Conservation (phyloP, 2,888 invertebrate genomes). For the Heteromyza rotundicornis region DNA sequence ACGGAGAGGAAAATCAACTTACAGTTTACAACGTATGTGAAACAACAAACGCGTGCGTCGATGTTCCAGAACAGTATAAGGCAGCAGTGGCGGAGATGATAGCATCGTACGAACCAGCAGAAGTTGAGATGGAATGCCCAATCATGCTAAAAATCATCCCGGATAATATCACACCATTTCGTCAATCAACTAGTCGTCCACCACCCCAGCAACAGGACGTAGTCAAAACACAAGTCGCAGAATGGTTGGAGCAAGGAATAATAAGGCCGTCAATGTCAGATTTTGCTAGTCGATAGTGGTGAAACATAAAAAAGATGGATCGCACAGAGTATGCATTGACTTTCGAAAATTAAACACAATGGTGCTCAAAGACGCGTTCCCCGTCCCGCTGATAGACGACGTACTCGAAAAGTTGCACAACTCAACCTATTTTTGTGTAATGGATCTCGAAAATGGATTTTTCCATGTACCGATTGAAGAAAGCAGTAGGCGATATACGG, state of each 20-base stretch:
- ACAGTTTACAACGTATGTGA: too few species aligned
- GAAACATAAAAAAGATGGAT: too few species aligned
- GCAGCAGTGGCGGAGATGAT: not conserved
- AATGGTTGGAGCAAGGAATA: not conserved
- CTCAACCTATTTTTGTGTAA: not conserved
- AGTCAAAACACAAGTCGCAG: not conserved
- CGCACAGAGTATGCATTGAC: not conserved
- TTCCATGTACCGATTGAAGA: too few species aligned
- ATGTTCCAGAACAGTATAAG: not conserved
- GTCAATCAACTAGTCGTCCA: not conserved
- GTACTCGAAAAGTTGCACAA: slow-evolving; percentile 5
- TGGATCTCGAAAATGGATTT: slow-evolving; percentile 2
- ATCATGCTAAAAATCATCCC: not conserved
- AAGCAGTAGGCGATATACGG: too few species aligned
- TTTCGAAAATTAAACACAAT: not conserved
- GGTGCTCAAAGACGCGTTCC: not conserved
- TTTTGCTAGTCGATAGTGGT: too few species aligned
- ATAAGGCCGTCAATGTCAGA: not conserved
- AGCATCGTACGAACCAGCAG: not conserved
- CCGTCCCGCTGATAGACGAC: not conserved
- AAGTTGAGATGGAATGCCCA: not conserved
- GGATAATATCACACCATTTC: not conserved
- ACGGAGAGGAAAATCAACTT: too few species aligned
- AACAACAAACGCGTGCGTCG: not conserved
- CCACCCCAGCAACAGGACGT: not conserved